Evolutionary conservation across 2,797 vertebrate species (phyloP).

Genomic region (Thamnophis elegans): DNA sequence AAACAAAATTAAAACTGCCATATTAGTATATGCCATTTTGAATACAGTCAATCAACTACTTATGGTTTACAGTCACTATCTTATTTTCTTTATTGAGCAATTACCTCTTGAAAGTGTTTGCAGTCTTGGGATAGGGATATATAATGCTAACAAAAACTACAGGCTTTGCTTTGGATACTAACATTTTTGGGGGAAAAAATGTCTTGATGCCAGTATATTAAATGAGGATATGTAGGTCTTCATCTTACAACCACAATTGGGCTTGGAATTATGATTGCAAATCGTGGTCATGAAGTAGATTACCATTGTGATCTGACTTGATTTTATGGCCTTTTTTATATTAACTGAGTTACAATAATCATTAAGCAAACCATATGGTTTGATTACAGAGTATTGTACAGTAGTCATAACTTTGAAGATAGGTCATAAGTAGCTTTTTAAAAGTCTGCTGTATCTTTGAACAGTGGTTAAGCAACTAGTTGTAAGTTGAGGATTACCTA

Average conservation of each 20-base stretch:
- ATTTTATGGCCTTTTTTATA: neutral
- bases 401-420: neutral
- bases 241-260: neutral
- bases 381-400: neutral
- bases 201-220: neutral
- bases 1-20: neutral
- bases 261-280: neutral
- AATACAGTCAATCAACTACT: neutral
- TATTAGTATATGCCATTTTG: neutral
- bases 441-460: neutral
- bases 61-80: neutral
- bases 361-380: neutral
- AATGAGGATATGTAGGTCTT: neutral
- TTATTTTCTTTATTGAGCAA: neutral
- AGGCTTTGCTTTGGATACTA: neutral
- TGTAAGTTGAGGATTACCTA: neutral
- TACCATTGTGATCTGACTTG: neutral
- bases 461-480: neutral
- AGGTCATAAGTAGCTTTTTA: neutral
- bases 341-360: neutral
- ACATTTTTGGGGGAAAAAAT: neutral
- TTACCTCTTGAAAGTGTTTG: neutral
- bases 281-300: neutral
- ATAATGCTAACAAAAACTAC: neutral
- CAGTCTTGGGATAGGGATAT: neutral